Evolutionary conservation across 2,113 vertebrate species (phyloP), one percentile per base, ranked within the genome.

Genomic region (Caloenas nicobarica): DNA sequence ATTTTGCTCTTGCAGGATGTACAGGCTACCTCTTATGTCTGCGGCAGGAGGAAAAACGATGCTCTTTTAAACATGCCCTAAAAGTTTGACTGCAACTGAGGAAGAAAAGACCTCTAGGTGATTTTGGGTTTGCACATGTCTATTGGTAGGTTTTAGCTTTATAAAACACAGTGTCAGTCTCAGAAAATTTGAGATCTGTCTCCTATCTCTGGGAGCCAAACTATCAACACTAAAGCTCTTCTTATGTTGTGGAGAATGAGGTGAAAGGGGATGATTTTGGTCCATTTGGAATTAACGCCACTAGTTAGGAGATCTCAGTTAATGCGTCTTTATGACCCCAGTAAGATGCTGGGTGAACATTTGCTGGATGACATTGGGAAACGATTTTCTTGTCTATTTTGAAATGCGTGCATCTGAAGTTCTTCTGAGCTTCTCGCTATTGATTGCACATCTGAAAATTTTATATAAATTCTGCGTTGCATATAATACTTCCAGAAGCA

Each of bases 261-360:
- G 34, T 56, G 33, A 71, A 42, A 54, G 5, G 5, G 2, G 4
- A 3, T 17, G 23, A 42, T 74, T 86, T 78, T 51, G 2, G 3
- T 29, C 22, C 7, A 4, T 81, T 74, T 58, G 16, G 21, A 54
- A 33, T 29, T 15, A 56, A 40, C 46, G 5, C 31, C 58, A 40
- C 25, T 33, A 15, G 16, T 34, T 23, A 80, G 46, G 38, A 48
- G 10, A 42, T 9, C 48, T 53, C 10, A 5, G 11, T 5, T 44
- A 21, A 5, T 25, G 9, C 1, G 7, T 4, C 13, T 58, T 81
- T 81, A 65, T 77, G 38, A 34, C 2, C 3, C 13, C 14, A 29
- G 5, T 23, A 62, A 7, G 4, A 58, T 3, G 8, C 2, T 28
- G 24, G 7, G 3, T 1, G 3, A 68, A 24, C 1, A 7, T 74